phyloP scores from a whole-genome alignment of 2,888 invertebrate species.

The Poecilus cupreus region DNA sequence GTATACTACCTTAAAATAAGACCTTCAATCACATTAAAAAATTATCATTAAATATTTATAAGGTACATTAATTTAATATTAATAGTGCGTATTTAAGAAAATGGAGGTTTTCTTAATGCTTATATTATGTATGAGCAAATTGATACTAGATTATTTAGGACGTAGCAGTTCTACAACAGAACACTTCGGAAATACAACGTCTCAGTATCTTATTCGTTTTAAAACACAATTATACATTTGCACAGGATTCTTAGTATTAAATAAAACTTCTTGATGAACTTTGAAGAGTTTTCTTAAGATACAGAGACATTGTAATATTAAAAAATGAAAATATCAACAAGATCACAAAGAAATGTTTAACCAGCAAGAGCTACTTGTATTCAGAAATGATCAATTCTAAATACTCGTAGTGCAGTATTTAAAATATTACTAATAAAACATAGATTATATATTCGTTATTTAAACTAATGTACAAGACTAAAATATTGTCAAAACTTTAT shows the following conservation, averaged over 20 bases:
- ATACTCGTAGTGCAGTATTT: background rate
- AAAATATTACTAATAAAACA: slow-evolving; percentile 10
- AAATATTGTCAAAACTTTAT: slow-evolving; percentile 9
- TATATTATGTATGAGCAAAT: slow-evolving; percentile 54
- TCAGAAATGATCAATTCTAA: background rate
- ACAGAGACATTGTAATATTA: background rate
- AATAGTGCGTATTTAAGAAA: slow-evolving; percentile 50
- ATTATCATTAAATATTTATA: slow-evolving; percentile 53
- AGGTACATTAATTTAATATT: slow-evolving; percentile 51
- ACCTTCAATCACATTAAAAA: slow-evolving; percentile 34
- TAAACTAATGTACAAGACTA: slow-evolving; percentile 5
- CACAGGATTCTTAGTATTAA: too few species aligned
- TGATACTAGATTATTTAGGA: slow-evolving; percentile 49
- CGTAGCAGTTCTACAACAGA: slow-evolving; percentile 14
- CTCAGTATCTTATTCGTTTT: background rate
- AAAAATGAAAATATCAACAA: slow-evolving; percentile 3
- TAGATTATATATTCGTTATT: slow-evolving; percentile 13
- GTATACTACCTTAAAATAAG: slow-evolving; percentile 11
- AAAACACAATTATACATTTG: background rate
- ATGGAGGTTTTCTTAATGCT: slow-evolving; percentile 9
- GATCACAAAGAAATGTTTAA: slow-evolving; percentile 14
- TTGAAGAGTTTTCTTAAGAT: background rate
- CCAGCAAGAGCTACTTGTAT: background rate
- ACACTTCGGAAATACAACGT: slow-evolving; percentile 16
- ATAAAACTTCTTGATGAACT: too few species aligned